These are phyloP conservation scores for Luffia ferchaultella DNA, from an alignment of 2,888 invertebrate species.

Conservation along the genomic window DNA sequence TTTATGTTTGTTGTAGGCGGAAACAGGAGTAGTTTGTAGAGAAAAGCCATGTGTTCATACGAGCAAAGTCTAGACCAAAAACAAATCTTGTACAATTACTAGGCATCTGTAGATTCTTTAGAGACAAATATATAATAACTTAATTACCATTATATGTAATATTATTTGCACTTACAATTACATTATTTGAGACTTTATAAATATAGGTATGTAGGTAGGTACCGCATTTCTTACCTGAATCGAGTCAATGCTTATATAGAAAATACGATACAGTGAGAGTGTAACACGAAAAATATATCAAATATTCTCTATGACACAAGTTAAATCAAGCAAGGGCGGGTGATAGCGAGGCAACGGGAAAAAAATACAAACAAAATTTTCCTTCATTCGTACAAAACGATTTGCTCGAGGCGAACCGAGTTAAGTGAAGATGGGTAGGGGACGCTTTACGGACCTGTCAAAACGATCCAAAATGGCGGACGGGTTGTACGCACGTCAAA, in stretches of 20 bases:
- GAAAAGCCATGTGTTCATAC: too few species aligned
- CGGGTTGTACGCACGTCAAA: too few species aligned
- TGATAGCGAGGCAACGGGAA: slow-evolving; percentile 1
- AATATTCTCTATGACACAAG: slow-evolving; percentile 8
- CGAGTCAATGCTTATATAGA: background rate
- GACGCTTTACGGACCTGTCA: slow-evolving; percentile 6
- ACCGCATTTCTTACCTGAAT: background rate
- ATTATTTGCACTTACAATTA: too few species aligned
- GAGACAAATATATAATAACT: too few species aligned
- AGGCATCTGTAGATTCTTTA: too few species aligned
- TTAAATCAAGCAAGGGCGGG: slow-evolving; percentile 9
- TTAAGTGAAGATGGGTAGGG: background rate
- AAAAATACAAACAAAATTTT: slow-evolving; percentile 9
- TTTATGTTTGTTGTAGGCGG: too few species aligned
- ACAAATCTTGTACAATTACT: too few species aligned
- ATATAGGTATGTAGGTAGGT: too few species aligned
- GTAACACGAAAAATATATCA: slow-evolving; percentile 11
- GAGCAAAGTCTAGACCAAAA: too few species aligned
- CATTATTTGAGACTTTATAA: too few species aligned
- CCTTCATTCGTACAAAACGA: slow-evolving; percentile 7
- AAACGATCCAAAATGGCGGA: slow-evolving; percentile 1
- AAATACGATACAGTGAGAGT: slow-evolving; percentile 7
- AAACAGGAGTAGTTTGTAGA: too few species aligned
- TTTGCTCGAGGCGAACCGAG: slow-evolving; percentile 2
- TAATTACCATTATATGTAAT: too few species aligned